Evolutionary conservation across 92 coral and sea anemone genomes (phyloP), one percentile per base, ranked within the genome.

Genomic region (Isaurus tuberculatus): DNA sequence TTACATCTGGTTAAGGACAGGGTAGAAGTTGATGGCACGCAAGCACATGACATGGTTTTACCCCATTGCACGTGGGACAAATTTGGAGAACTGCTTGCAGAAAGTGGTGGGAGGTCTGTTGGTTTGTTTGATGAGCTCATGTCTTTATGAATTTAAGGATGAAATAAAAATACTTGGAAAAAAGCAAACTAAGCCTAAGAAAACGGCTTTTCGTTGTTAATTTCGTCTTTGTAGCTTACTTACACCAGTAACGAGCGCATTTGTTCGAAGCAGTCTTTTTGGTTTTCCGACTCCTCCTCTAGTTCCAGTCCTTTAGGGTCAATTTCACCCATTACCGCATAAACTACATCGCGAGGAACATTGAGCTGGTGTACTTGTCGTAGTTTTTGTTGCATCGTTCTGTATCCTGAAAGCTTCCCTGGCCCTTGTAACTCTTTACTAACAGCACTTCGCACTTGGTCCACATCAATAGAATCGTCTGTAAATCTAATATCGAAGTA

Each of bases 61-160:
- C n/a, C n/a, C n/a, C n/a, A n/a, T n/a, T n/a, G n/a, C n/a, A n/a
- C n/a, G n/a, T n/a, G n/a, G n/a, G n/a, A n/a, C n/a, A n/a, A n/a
- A n/a, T n/a, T n/a, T 65, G 95, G 92, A 5, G 92, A 92, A 17
- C 67, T 85, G 27, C 42, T 92, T 3, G 95, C 92, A 0, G 61
- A 78, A n/a, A 87, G 81, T 23, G 95, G 89, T 19, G 92, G 89
- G 5, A 42, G 88, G 23, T 30, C 67, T n/a, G 15, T 74, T 57
- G 90, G 95, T 27, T 82, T 86, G 16, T 91, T 91, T 42, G 92
- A 89, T 44, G 89, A 92, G 70, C 79, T 92, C 1, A 72, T 69
- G 6, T 83, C 92, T 84, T 91, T 71, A n/a, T n/a, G n/a, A n/a
- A n/a, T n/a, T n/a, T n/a, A n/a, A n/a, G n/a, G n/a, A n/a, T n/a